Base-by-base conservation (phyloP, 1,140 invertebrate genomes). In the Rhagoletis pomonella region DNA sequence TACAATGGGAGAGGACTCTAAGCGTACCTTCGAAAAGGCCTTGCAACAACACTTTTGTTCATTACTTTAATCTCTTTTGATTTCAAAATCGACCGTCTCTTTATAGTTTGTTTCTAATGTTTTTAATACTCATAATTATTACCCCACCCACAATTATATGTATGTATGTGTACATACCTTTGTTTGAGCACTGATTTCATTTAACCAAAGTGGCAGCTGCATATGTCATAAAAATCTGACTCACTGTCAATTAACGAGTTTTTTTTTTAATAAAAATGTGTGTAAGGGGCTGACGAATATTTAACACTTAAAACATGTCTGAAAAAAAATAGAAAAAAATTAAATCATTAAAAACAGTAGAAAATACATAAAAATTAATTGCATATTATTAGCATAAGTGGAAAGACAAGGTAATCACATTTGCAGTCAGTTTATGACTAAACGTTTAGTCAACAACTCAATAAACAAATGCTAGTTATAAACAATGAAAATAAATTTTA, bases 351-450 rank as follows among this genome's bases (percentile, higher is more conserved):
- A 73, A 47, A 14, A 73, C 14, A 17, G 67, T 17, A 73, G 67
- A 73, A 62, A 62, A 42, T 14, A 47, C 39, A 73, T 73, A 4
- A 17, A 44, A 73, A 12, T 47, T 73, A 55, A 55, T 29, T 29
- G 19, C 9, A n/a, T 73, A 73, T 44, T 73, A 73, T 73, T 73
- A 73, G 67, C 67, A 73, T 73, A 73, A 73, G 67, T 73, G 42
- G 67, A 73, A 73, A 73, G 44, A 42, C 67, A 73, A 73, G 67
- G 42, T 73, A 73, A 73, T 73, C 17, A 47, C 44, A 73, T 17
- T 14, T 7, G 17, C 44, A 12, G 42, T 12, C 14, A 12, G 12
- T 44, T 14, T 73, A 73, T 73, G 67, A 73, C 39, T 73, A 47
- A 73, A 42, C 42, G 67, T 44, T 73, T 10, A 7, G 17, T 73